Base-by-base conservation (phyloP, 2,113 vertebrate genomes). In the Sinocyclocheilus maitianheensis region DNA sequence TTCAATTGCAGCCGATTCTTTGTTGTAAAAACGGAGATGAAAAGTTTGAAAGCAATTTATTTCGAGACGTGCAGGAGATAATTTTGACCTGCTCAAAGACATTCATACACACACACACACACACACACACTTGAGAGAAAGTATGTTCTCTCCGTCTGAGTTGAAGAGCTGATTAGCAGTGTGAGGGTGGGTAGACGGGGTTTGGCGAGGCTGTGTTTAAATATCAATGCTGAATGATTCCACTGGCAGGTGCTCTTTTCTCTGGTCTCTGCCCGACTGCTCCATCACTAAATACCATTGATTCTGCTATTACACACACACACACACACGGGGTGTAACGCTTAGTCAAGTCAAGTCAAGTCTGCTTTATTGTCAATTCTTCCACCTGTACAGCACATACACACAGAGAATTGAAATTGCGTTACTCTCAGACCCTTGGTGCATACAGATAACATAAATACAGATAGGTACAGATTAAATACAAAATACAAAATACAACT, bases 161-260 rank as follows among this genome's bases (percentile, higher is more conserved):
- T 51, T 71, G 46, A 83, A 83, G 63, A 83, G 81, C 46, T 83
- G 81, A 84, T 84, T 84, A 84, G 82, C 67, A n/a, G 48, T 16
- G 77, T 84, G 63, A 78, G 65, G 81, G 53, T 85, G 75, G 74
- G 85, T 86, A 65, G 60, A 83, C 74, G 48, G 71, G 69, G 34
- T 62, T 48, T 55, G 24, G 30, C 55, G 34, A 69, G 75, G 87
- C 58, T 84, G 81, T 62, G 43, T 37, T n/a, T 86, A 74, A 80
- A 78, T 80, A 53, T 87, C 83, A 85, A 87, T 89, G 81, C 76
- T 81, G 69, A 46, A 85, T 84, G 71, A 87, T 89, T 89, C 88
- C 71, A 20, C 67, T 81, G 77, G 81, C 87, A 89, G 88, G 88
- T 89, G 88, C 82, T 81, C 88, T 77, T 84, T 89, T 89, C 81